Evolutionary conservation across 2,888 invertebrate genomes (phyloP), one percentile per base, ranked within the genome.

Genomic region (Dryocosmus kuriphilus): DNA sequence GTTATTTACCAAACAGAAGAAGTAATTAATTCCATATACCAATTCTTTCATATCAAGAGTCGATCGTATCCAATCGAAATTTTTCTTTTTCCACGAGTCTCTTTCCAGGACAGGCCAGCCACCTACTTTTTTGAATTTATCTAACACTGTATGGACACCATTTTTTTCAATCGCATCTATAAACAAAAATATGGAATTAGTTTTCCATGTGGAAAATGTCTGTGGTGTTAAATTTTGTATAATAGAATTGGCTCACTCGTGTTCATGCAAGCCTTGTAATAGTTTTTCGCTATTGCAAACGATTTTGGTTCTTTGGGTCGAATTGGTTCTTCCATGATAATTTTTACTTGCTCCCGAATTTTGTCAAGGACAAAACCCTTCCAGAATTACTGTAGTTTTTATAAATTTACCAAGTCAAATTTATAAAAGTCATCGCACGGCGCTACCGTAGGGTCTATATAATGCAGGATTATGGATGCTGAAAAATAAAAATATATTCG

Each of bases 91-190:
- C 98, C 98, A 98, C 0, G 89, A 82, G 38, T 94, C 93, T 0
- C 96, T 97, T 83, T 96, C 95, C 57, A 98, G 92, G n/a, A 97
- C 96, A 0, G 99, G 98, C 98, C 98, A 99, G 6, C 98, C 98
- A 0, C 98, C 98, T 32, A 98, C 93, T n/a, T 94, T 93, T 55
- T 93, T 93, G 76, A 98, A 92, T 89, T 97, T 95, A 0, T 93
- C 92, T 77, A 94, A 91, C 60, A 98, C 93, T 0, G 98, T 97
- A 6, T 92, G 92, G 62, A 96, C 91, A 0, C 97, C 98, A 73
- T 95, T 94, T 3, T 94, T 92, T 89, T 98, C 97, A 86, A 98
- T 98, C 30, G 95, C 92, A 83, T 95, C 97, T 97, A 90, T 14
- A 76, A 81, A 82, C n/a, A 51, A 71, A 55, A n/a, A n/a, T n/a